Base-by-base conservation (phyloP, 2,888 invertebrate genomes). In the Heliconius charithonia region DNA sequence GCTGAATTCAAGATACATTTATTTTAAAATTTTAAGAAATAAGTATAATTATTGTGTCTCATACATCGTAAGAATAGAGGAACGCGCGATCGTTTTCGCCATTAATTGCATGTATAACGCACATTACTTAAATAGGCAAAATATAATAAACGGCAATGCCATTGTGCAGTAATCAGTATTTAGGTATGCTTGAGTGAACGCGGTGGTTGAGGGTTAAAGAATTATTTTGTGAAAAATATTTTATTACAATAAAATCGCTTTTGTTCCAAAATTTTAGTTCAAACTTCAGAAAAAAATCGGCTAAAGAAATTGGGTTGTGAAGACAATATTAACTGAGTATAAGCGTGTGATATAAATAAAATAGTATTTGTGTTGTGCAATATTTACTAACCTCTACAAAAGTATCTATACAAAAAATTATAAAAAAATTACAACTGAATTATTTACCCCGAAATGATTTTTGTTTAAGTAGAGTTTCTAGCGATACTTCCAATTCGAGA, bases 401-500 rank as follows among this genome's bases (percentile, higher is more conserved):
- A 62, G 19, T 29, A 22, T 62, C 62, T 80, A 79, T 25, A 79
- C 65, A 56, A 62, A 73, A n/a, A 59, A 4, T 72, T 27, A 67
- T 76, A 82, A 91, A 93, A 93, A 95, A 93, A 93, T 94, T 93
- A 95, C 94, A 95, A 94, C 95, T 94, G 92, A 85, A 83, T 76
- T 81, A 79, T 84, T 92, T 95, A 95, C 95, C 95, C 83, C 97
- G 95, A 81, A 93, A 95, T 9, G 95, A 94, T 87, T 97, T 97
- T 85, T 96, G 96, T 89, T 97, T 97, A 89, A 98, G 97, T 81
- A 98, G 96, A 85, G 96, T 96, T 87, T 97, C 97, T 86, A 98
- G 90, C 84, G 98, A 98, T 67, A 96, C 96, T 89, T 98, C 98
- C 97, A 98, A 97, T 90, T 97, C 97, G 72, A 96, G 95, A 75